phyloP scores from a whole-genome alignment of 2,113 vertebrate species.

The Urocolius indicus region DNA sequence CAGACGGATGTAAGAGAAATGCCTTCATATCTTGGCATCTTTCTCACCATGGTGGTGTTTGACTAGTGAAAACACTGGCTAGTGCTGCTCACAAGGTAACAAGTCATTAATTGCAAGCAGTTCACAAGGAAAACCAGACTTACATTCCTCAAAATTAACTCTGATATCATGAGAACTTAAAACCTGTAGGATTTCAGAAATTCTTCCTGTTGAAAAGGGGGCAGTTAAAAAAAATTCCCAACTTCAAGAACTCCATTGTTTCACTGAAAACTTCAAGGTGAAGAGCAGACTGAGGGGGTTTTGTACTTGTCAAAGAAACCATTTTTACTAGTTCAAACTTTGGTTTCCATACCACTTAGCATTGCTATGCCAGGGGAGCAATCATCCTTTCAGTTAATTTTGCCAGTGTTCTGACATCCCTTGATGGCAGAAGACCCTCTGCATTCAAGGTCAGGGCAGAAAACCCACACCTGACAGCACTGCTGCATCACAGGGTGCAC shows the following conservation, averaged over 20 bases:
- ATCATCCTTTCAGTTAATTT: background rate
- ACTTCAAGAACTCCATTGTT: background rate
- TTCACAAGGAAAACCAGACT: background rate
- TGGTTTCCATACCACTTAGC: background rate
- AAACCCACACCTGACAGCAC: background rate
- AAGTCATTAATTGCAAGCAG: background rate
- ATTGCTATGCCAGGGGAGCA: background rate
- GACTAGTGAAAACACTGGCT: background rate
- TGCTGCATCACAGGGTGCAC: no score
- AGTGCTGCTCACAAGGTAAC: background rate
- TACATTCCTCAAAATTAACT: background rate
- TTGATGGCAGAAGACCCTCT: background rate
- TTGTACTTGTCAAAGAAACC: background rate
- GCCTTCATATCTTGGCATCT: background rate
- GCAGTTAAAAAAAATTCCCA: background rate
- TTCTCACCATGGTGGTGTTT: background rate
- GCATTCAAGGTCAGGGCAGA: background rate
- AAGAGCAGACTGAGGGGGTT: no score
- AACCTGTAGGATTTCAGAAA: background rate
- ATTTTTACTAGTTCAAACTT: background rate
- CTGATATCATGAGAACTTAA: background rate
- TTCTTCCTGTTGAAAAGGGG: background rate
- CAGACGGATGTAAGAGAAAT: background rate
- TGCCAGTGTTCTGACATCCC: background rate
- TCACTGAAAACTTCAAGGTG: background rate